These are phyloP conservation scores for Temnopleurus reevesii DNA, from an alignment of 53 echinoderm and acorn worm genomes.

Conservation along the genomic window DNA sequence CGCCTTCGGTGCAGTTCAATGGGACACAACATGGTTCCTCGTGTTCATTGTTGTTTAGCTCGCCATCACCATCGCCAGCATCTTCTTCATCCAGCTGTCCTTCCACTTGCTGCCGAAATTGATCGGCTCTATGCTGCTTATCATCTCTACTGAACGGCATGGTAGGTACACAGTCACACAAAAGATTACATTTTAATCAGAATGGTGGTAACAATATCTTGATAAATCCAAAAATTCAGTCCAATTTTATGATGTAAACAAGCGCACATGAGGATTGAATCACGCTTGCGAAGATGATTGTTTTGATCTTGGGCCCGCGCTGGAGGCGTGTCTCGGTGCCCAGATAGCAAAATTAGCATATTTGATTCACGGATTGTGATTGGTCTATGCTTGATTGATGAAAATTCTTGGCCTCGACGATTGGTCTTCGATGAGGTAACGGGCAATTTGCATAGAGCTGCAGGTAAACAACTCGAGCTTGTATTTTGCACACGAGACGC, in stretches of 20 bases:
- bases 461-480: conserved; percentile 40
- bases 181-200: not conserved
- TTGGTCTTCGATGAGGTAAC: conserved; percentile 49
- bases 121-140: conserved; percentile 82
- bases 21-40: conserved; percentile 89
- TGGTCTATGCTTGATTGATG: not conserved
- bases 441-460: conserved; percentile 56
- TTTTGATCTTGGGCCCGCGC: conserved; percentile 35
- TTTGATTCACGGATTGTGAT: not conserved
- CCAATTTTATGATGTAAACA: conserved; percentile 42
- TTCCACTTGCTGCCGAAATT: conserved; percentile 87
- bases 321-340: conserved; percentile 60
- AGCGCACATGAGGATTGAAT: conserved; percentile 49
- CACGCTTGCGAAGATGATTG: conserved; percentile 45
- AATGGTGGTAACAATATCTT: not conserved
- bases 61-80: conserved; percentile 61
- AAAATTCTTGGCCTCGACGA: not conserved
- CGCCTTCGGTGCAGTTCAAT: conserved; percentile 75
- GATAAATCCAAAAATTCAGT: conserved; percentile 24
- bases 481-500: conserved; percentile 42
- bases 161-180: conserved; percentile 16
- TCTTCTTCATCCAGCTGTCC: conserved; percentile 61
- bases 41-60: conserved; percentile 69
- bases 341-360: conserved; percentile 46
- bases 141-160: conserved; percentile 98